phyloP scores from a whole-genome alignment of 2,888 invertebrate genomes.

The Trichogramma dendrolimi region DNA sequence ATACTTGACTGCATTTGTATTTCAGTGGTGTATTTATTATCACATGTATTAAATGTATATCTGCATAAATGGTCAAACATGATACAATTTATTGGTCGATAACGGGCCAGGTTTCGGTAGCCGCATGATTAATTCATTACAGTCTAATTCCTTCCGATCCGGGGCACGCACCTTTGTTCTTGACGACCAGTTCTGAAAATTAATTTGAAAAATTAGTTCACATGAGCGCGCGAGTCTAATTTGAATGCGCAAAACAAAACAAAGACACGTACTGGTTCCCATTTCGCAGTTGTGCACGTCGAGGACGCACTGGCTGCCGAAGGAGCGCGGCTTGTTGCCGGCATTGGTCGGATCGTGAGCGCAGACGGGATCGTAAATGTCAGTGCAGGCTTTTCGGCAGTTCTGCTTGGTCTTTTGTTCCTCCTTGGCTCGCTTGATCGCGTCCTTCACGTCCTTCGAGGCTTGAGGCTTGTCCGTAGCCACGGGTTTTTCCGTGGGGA shows the following conservation, averaged over 20 bases:
- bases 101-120: too few relatives aligned
- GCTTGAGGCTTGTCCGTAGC: slow-evolving; percentile 26
- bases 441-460: slow-evolving; percentile 44
- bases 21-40: too few relatives aligned
- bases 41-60: too few relatives aligned
- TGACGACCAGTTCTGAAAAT: slow-evolving; percentile 56
- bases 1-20: too few relatives aligned
- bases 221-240: neutral
- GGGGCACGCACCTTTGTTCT: slow-evolving; percentile 64
- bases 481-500: slow-evolving; percentile 6
- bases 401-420: slow-evolving; percentile 62
- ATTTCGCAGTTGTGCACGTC: slow-evolving; percentile 65
- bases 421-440: slow-evolving; percentile 57
- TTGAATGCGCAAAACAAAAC: neutral
- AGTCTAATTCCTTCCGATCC: slow-evolving; percentile 62
- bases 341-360: slow-evolving; percentile 59
- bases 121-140: slow-evolving; percentile 49
- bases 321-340: slow-evolving; percentile 56
- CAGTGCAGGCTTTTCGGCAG: slow-evolving; percentile 50
- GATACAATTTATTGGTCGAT: too few relatives aligned
- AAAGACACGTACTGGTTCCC: slow-evolving; percentile 57
- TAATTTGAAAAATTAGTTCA: neutral
- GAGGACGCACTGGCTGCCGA: slow-evolving; percentile 63
- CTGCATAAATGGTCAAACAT: too few relatives aligned
- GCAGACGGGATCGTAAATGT: slow-evolving; percentile 60